These are phyloP conservation scores for Popillia japonica DNA, from an alignment of 1,140 invertebrate species.

Conservation along the genomic window DNA sequence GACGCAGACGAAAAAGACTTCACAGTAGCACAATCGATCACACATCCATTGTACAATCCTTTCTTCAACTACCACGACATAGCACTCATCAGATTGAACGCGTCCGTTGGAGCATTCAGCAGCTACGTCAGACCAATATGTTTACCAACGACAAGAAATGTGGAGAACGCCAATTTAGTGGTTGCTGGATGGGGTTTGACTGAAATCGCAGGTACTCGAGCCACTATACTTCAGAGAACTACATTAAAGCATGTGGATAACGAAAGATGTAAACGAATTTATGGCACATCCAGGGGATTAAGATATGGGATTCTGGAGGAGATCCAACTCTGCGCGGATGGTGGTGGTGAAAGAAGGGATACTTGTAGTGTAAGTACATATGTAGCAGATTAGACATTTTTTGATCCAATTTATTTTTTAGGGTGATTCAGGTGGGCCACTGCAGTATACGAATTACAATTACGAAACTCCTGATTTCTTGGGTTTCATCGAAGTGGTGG, in stretches of 20 bases:
- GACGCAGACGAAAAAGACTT: slow-evolving; percentile 50
- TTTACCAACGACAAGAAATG: slow-evolving; percentile 33
- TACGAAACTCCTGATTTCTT: slow-evolving; percentile 52
- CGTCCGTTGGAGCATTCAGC: slow-evolving; percentile 1
- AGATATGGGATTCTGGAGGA: neutral
- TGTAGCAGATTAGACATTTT: neutral
- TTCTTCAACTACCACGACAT: slow-evolving; percentile 48
- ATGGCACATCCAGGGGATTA: neutral
- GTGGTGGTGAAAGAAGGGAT: neutral
- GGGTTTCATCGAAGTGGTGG: slow-evolving; percentile 61
- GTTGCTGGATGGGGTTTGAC: slow-evolving; percentile 45
- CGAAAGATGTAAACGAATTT: neutral
- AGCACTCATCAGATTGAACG: slow-evolving; percentile 46
- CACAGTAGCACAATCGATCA: slow-evolving; percentile 44
- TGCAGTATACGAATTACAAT: slow-evolving; percentile 51
- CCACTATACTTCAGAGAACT: neutral
- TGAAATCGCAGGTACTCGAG: neutral
- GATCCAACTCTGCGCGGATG: neutral
- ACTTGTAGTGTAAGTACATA: neutral
- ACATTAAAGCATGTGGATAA: neutral
- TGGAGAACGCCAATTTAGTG: slow-evolving; percentile 2
- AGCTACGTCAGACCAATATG: slow-evolving; percentile 41
- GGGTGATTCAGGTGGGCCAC: slow-evolving; percentile 68
- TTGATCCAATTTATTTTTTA: slow-evolving; percentile 44
- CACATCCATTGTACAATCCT: slow-evolving; percentile 43